Conservation (phyloP, 2,888 invertebrate species). For the Tenodera sinensis region DNA sequence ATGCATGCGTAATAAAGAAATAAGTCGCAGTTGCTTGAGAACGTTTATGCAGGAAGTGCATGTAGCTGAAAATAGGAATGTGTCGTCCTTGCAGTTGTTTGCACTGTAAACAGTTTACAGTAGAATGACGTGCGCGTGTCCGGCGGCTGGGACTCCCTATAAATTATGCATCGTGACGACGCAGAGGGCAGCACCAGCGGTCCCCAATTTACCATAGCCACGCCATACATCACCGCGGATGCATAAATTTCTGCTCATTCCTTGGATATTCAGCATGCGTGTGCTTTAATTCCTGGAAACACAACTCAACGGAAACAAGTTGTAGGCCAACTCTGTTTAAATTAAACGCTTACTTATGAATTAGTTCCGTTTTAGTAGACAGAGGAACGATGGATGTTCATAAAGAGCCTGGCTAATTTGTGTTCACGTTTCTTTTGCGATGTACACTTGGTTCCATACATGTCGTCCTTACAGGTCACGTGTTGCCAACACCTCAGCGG, state of each 20-base stretch:
- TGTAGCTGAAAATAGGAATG: not conserved
- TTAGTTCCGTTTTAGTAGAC: too few relatives aligned
- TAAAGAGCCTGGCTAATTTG: too few relatives aligned
- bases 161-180: not conserved
- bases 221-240: not conserved
- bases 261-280: not conserved
- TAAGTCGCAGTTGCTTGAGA: not conserved
- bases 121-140: not conserved
- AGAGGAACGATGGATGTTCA: too few relatives aligned
- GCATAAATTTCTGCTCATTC: not conserved
- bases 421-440: too few relatives aligned
- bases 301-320: not conserved
- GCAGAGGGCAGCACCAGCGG: not conserved
- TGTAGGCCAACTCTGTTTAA: too few relatives aligned
- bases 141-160: not conserved
- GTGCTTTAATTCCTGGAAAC: not conserved
- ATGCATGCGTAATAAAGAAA: too few relatives aligned
- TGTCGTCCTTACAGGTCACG: too few relatives aligned
- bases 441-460: too few relatives aligned
- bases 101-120: not conserved
- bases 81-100: not conserved
- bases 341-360: too few relatives aligned
- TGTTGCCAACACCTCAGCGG: too few relatives aligned
- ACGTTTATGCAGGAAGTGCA: not conserved
- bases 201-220: not conserved